Conservation (phyloP, 2,113 vertebrate genomes). For the Natator depressus region DNA sequence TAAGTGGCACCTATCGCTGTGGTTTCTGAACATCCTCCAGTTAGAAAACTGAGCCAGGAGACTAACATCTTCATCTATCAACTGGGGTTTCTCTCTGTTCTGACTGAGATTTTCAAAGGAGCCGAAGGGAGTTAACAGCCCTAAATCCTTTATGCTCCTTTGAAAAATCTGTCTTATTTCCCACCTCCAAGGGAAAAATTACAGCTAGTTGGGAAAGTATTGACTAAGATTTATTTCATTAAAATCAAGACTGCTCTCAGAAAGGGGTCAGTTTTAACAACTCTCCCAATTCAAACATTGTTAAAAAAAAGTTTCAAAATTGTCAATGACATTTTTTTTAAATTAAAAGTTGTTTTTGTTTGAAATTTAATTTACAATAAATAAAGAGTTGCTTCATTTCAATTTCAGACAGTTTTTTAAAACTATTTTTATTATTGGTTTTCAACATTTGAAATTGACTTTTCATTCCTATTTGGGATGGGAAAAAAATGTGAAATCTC, state of each 20-base stretch:
- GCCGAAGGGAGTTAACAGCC: background rate
- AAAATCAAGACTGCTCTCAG: background rate
- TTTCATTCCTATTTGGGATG: no score
- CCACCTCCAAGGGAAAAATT: background rate
- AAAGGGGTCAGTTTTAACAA: background rate
- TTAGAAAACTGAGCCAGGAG: accelerated
- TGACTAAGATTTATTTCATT: background rate
- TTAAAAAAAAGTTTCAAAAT: no score
- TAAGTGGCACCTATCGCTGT: background rate
- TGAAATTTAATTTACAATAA: no score
- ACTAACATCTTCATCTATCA: background rate
- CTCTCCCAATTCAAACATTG: background rate
- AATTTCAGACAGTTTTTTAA: no score
- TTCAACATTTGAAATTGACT: no score
- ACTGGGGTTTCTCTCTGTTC: background rate
- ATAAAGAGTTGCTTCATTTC: no score
- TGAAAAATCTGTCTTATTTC: background rate
- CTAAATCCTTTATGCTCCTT: background rate
- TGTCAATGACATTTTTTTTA: no score
- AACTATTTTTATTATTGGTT: no score
- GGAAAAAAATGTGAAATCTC: no score
- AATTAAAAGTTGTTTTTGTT: no score
- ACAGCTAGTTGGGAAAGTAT: background rate
- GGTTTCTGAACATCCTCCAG: background rate
- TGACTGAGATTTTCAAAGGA: background rate